phyloP scores from a whole-genome alignment of 2,888 invertebrate genomes.

The Tupiocoris notatus region DNA sequence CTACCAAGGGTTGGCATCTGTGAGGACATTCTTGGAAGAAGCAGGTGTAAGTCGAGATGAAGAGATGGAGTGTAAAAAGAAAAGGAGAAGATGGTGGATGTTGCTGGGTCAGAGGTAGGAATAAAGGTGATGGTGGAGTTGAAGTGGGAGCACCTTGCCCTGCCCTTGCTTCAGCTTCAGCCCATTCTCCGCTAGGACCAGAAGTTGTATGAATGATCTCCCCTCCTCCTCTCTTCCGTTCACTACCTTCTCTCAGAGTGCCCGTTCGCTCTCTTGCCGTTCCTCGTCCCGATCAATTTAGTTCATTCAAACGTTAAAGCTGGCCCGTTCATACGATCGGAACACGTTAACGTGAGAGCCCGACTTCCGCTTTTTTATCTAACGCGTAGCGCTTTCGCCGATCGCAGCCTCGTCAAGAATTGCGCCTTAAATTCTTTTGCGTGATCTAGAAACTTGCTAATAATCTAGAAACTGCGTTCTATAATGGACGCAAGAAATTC shows the following conservation, averaged over 20 bases:
- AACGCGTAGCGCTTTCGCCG: no score
- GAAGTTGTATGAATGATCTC: neutral
- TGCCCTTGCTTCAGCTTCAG: neutral
- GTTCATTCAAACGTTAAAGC: no score
- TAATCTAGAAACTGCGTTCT: no score
- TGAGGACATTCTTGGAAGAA: slow-evolving; percentile 29
- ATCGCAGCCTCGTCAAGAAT: no score
- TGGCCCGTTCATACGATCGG: no score
- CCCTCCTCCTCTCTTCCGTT: neutral
- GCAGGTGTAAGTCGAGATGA: slow-evolving; percentile 33
- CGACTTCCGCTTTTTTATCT: no score
- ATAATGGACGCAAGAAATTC: no score
- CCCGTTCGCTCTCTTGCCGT: neutral
- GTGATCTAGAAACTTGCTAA: no score
- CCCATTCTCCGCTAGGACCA: neutral
- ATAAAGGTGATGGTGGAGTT: neutral
- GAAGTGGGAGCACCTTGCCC: slow-evolving; percentile 17
- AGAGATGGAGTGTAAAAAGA: slow-evolving; percentile 22
- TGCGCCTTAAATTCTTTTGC: no score
- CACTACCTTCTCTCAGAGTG: neutral
- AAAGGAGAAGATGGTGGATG: slow-evolving; percentile 17
- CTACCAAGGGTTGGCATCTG: slow-evolving; percentile 1
- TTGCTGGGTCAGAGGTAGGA: slow-evolving; percentile 1
- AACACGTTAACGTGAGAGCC: no score
- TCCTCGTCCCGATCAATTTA: neutral